Conservation (phyloP, 2,797 vertebrate species). For the Poeciliopsis infans region DNA sequence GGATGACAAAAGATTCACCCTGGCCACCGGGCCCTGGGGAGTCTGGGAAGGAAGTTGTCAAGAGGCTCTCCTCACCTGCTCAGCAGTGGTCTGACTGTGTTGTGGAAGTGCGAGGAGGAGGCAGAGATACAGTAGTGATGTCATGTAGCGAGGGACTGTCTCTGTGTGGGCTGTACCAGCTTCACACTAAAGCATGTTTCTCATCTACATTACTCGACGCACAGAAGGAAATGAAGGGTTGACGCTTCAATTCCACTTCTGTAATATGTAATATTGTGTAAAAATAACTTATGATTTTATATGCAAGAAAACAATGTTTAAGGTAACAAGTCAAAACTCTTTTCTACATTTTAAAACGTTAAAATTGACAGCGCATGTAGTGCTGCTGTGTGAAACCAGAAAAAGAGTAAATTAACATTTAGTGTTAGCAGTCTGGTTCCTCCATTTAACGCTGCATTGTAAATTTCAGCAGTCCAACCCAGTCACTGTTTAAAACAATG, state of each 20-base stretch:
- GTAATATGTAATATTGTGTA: background rate
- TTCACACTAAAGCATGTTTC: constrained; percentile 57
- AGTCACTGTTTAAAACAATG: background rate
- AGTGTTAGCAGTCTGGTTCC: constrained; percentile 1
- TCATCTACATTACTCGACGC: constrained; percentile 38
- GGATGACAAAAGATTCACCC: constrained; percentile 78
- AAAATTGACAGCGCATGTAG: background rate
- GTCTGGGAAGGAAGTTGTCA: constrained; percentile 76
- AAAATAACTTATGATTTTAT: background rate
- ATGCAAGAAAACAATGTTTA: background rate
- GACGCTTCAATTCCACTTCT: background rate
- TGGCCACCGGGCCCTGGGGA: constrained; percentile 65
- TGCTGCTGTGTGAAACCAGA: constrained; percentile 9
- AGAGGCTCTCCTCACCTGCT: constrained; percentile 78
- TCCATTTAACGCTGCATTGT: constrained; percentile 16
- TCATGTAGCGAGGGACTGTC: constrained; percentile 52
- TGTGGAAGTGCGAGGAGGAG: constrained; percentile 58
- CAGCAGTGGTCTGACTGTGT: constrained; percentile 72
- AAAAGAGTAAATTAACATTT: constrained; percentile 20
- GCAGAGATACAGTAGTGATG: constrained; percentile 35
- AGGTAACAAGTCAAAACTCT: background rate
- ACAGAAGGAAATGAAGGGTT: background rate
- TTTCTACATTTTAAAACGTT: background rate
- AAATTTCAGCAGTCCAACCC: constrained; percentile 27
- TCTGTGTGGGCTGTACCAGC: constrained; percentile 62